A percentile compares a stretch with the other conserved stretches of the same genome.
These are phyloP conservation scores for Campoplex capitator DNA, from an alignment of 2,888 invertebrate species.

Conservation along the genomic window DNA sequence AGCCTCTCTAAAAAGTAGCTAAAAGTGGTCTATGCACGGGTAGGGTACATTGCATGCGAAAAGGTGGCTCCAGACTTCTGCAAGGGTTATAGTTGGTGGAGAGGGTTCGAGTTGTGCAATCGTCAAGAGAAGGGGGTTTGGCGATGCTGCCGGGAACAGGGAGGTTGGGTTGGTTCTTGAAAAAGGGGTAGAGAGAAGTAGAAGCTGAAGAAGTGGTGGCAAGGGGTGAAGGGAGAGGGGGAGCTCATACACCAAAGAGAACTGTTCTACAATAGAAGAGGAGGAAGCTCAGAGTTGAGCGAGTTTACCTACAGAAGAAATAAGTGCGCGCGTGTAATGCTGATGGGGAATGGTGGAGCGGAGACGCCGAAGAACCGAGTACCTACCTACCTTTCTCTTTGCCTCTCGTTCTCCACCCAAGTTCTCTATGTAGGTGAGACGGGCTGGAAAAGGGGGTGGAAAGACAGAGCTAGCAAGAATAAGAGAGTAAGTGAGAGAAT, in stretches of 20 bases:
- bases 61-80: conserved; percentile 61
- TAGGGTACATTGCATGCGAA: conserved; percentile 42
- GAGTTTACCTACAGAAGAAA: conserved; percentile 81
- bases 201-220: conserved; percentile 65
- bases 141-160: conserved; percentile 50
- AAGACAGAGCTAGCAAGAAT: conserved; percentile 63
- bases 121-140: conserved; percentile 24
- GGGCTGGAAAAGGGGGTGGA: conserved; percentile 68
- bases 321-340: conserved; percentile 82
- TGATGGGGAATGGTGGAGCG: conserved; percentile 81
- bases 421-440: conserved; percentile 70
- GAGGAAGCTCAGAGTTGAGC: conserved; percentile 71
- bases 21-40: conserved; percentile 44
- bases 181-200: conserved; percentile 66
- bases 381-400: conserved; percentile 45
- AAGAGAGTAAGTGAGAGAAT: conserved; percentile 49
- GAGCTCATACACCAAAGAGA: conserved; percentile 56
- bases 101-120: conserved; percentile 47
- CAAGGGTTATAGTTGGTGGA: conserved; percentile 57
- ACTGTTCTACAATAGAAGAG: conserved; percentile 48
- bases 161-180: conserved; percentile 71
- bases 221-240: conserved; percentile 59
- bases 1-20: conserved; percentile 21
- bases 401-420: conserved; percentile 62
- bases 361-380: conserved; percentile 60